Evolutionary conservation across 1,140 invertebrate species (phyloP), one percentile per base, ranked within the genome.

Genomic region (Atta colombica): DNA sequence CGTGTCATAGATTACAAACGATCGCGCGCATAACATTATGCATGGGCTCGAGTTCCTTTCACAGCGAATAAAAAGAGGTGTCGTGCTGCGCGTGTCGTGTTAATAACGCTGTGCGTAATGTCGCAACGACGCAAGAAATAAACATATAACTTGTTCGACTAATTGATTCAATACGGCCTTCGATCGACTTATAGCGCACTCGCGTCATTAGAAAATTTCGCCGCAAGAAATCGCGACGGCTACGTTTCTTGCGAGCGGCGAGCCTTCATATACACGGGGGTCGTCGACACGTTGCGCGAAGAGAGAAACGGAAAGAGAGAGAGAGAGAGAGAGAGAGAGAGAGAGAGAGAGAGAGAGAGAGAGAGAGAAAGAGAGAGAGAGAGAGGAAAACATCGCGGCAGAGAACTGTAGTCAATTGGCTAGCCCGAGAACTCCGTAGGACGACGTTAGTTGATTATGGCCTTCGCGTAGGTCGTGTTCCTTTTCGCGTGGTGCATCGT

Each of bases 391-490:
- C 58, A 86, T 63, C 75, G 65, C 49, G 49, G 77, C 85, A 86
- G 77, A 63, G 75, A 45, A 51, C 66, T 85, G 65, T 80, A 77
- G 58, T 87, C 63, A 87, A 90, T 90, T 90, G 89, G 88, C 88
- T 87, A 89, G 78, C 85, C n/a, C 58, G 61, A 77, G 75, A 69
- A 72, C 71, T 85, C 77, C 74, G 85, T 87, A 90, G 85, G 85
- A 89, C 66, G 86, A 77, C 74, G 78, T 84, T 49, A 58, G 51
- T 85, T 87, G 88, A 90, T 89, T 90, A 90, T 58, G 88, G 89
- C 45, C 88, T 90, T 90, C 85, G 89, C 89, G 89, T 90, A 88
- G 89, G 89, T 87, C 89, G 89, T 87, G 74, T 69, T 89, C 87
- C 88, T 90, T 80, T 89, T 87, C 88, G 53, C 80, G 49, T 69